Base-by-base conservation (phyloP, 1,140 invertebrate genomes). In the Platyura marginata region DNA sequence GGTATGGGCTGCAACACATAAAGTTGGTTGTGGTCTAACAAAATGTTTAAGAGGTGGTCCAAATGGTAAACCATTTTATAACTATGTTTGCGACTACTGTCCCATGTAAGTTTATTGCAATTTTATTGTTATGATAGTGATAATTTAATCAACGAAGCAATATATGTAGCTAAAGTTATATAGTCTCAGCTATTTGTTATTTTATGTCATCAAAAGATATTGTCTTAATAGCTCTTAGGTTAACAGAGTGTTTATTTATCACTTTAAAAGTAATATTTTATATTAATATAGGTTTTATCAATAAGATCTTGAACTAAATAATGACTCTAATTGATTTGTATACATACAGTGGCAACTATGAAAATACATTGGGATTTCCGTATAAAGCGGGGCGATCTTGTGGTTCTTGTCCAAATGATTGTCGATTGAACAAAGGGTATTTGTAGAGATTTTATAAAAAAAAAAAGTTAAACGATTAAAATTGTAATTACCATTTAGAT, bases 31-130 rank as follows among this genome's bases (percentile, higher is more conserved):
- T 52, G 82, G 81, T 0, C 69, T 81, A 48, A 68, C 77, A 8
- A 70, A 75, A 48, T 88, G 83, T 49, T 51, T 54, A n/a, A 46
- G 55, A 23, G 67, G 68, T 16, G 67, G 59, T 11, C 71, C 68
- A 18, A 68, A 68, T 49, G 72, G 72, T 33, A 64, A 62, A 42
- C 68, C 72, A 3, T 86, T 76, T 59, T 86, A 72, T 60, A 83
- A 77, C 60, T 88, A 88, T 55, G 74, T 88, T n/a, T 88, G 83
- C 58, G 84, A 87, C 63, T 88, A 88, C 57, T 86, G 82, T 57
- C 83, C 83, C 2, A 75, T 72, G 83, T 85, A 69, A 76, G 74
- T 69, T n/a, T 18, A 29, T 29, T 29, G 6, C 13, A 13, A 29
- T 8, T 8, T 29, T 29, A 29, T 29, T 8, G 25, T 6, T 29